Conservation (phyloP, 2,888 invertebrate species). For the Macropis europaea region DNA sequence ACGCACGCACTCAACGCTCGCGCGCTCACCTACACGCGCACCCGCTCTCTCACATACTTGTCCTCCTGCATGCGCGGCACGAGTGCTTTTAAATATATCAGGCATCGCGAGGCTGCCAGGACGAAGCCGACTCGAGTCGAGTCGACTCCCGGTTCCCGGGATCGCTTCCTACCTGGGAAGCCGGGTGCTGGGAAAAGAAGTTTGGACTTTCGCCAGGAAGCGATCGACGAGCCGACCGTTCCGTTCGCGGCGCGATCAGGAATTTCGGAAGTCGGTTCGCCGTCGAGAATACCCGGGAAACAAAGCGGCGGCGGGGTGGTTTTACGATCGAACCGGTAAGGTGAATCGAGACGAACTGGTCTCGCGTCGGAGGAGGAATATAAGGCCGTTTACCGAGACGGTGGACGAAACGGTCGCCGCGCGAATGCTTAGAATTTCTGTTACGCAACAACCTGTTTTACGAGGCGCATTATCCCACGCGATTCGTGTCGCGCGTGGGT, state of each 20-base stretch:
- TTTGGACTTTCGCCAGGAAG: slow-evolving; percentile 20
- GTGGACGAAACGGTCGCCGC: slow-evolving; percentile 29
- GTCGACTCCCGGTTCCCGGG: neutral
- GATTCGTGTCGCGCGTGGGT: slow-evolving; percentile 63
- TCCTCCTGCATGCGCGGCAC: slow-evolving; percentile 33
- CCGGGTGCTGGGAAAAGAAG: slow-evolving; percentile 6
- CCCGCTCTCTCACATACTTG: neutral
- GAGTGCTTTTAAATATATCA: slow-evolving; percentile 43
- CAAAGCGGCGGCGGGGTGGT: neutral
- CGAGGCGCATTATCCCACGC: slow-evolving; percentile 64
- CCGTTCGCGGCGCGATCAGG: neutral
- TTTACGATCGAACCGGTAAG: slow-evolving; percentile 1
- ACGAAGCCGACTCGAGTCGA: slow-evolving; percentile 5
- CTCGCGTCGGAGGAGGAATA: slow-evolving; percentile 16
- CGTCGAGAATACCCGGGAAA: neutral
- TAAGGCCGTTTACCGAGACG: slow-evolving; percentile 35
- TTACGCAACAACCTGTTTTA: slow-evolving; percentile 67
- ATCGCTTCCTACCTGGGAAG: neutral
- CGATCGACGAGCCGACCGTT: neutral
- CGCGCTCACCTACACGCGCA: neutral
- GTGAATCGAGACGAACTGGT: neutral
- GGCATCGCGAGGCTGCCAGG: slow-evolving; percentile 11
- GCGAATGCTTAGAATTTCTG: slow-evolving; percentile 59
- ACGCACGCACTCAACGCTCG: slow-evolving; percentile 29
- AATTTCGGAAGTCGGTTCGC: neutral